Conservation (phyloP, 2,797 vertebrate genomes). For the Pseudochirops corinnae region DNA sequence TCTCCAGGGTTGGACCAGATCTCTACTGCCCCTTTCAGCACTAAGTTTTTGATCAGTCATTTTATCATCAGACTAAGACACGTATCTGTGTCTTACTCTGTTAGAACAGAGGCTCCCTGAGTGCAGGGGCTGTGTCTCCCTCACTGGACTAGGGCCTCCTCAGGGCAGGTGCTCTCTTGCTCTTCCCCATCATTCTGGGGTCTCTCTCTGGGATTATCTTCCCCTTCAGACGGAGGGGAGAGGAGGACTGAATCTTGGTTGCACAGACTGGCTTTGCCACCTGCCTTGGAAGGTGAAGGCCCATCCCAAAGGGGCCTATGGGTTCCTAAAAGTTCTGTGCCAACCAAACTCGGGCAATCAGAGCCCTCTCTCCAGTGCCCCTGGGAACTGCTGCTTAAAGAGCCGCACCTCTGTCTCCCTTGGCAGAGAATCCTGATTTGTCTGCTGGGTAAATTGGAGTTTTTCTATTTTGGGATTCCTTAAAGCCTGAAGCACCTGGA, state of each 20-base stretch:
- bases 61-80: neutral
- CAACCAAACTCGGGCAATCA: neutral
- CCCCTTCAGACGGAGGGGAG: neutral
- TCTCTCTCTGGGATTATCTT: neutral
- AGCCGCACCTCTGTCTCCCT: neutral
- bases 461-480: conserved; percentile 2
- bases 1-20: neutral
- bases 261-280: neutral
- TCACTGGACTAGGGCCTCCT: neutral
- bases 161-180: neutral
- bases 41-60: neutral
- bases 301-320: neutral
- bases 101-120: neutral
- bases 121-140: neutral
- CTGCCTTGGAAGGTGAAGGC: neutral
- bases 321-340: neutral
- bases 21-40: neutral
- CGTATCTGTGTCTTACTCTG: neutral
- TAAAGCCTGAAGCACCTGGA: neutral
- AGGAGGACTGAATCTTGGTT: neutral
- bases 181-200: neutral
- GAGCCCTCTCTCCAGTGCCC: neutral
- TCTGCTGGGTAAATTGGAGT: neutral
- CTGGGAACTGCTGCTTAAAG: neutral
- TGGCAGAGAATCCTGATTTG: neutral